Evolutionary conservation across 2,113 vertebrate genomes (phyloP).

Genomic region (Archilochus colubris): DNA sequence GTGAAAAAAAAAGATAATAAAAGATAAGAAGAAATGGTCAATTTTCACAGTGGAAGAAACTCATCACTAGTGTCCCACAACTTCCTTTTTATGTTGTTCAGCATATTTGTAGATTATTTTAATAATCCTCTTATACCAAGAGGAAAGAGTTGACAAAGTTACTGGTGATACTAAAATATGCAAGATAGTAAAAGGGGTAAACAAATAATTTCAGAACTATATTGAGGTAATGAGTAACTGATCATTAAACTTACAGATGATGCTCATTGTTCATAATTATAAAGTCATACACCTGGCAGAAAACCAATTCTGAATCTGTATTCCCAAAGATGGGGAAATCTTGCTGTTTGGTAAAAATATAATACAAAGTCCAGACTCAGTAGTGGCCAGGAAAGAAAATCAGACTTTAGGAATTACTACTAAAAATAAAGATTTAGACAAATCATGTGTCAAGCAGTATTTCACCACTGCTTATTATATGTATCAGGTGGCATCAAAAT

Average conservation of each 20-base stretch:
- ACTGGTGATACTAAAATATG: background rate
- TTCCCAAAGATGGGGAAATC: background rate
- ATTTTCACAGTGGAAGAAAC: background rate
- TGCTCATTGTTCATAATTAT: background rate
- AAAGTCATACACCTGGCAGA: background rate
- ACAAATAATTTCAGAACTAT: background rate
- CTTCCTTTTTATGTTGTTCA: background rate
- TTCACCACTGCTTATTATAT: background rate
- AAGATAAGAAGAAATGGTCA: background rate
- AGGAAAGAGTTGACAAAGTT: background rate
- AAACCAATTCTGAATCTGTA: background rate
- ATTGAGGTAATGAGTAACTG: background rate
- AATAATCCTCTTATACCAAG: background rate
- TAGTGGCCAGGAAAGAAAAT: background rate
- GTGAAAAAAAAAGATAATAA: background rate
- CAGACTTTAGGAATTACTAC: background rate
- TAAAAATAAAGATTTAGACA: background rate
- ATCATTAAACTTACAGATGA: background rate
- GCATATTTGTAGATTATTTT: background rate
- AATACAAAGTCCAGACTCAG: background rate
- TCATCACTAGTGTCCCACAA: background rate
- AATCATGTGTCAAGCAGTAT: background rate
- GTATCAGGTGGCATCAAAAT: background rate
- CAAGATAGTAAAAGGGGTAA: background rate
- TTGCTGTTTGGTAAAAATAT: background rate